A percentile compares a stretch with the other conserved stretches of the same genome.
Evolutionary conservation across 1,140 invertebrate genomes (phyloP).

Genomic region (Bicyclus anynana): DNA sequence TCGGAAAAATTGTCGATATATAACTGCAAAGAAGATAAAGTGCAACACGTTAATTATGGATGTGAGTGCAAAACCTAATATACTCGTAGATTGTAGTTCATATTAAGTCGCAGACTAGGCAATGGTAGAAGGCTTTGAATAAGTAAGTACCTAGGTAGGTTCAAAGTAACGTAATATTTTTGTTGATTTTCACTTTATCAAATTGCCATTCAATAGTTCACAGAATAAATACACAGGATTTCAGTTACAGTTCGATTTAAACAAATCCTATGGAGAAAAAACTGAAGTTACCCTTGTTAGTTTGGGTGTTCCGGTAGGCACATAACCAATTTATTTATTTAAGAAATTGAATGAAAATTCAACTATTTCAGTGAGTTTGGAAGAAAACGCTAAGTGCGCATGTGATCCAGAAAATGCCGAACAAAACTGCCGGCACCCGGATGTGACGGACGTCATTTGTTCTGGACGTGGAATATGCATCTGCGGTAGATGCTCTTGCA

Average conservation of each 20-base stretch:
- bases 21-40: slow-evolving; percentile 38
- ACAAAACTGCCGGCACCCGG: slow-evolving; percentile 40
- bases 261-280: too few species aligned
- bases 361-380: slow-evolving; percentile 49
- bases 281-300: too few species aligned
- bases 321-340: neutral
- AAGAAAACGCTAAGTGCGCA: slow-evolving; percentile 54
- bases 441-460: slow-evolving; percentile 36
- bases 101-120: too few species aligned
- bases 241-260: too few species aligned
- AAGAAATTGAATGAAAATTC: too few species aligned
- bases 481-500: slow-evolving; percentile 58
- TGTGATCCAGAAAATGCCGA: slow-evolving; percentile 35
- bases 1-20: slow-evolving; percentile 36
- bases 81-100: neutral
- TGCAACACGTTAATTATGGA: slow-evolving; percentile 43
- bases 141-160: too few species aligned
- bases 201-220: too few species aligned
- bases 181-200: too few species aligned
- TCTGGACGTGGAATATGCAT: slow-evolving; percentile 52
- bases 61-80: slow-evolving; percentile 42
- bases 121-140: too few species aligned
- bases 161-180: too few species aligned
- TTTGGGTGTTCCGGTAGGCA: neutral
- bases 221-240: too few species aligned